Evolutionary conservation across 2,888 invertebrate species (phyloP), one percentile per base, ranked within the genome.

Genomic region (Cheilosia urbana): DNA sequence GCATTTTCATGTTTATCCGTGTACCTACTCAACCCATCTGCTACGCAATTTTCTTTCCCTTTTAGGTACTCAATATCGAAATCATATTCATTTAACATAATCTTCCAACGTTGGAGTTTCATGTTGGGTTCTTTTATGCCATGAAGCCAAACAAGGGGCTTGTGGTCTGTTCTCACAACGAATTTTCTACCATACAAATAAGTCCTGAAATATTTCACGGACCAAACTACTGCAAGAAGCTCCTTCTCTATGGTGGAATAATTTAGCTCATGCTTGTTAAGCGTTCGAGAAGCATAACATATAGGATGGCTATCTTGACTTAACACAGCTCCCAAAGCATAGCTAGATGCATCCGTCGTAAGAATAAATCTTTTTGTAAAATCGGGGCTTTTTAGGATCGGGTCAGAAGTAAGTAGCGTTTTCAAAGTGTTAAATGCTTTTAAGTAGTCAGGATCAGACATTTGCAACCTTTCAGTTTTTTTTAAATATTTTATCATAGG

Each of bases 31-130:
- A 24, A 24, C 24, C 24, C 24, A 24, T 24, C 24, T 24, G 24
- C 24, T 24, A 24, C 24, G 24, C 24, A 24, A 24, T 24, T 24
- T 5, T 24, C 24, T 24, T 24, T 24, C 24, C 24, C 24, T 24
- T 24, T 24, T 24, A 24, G 24, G 24, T 24, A 24, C 24, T 24
- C 24, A 24, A 24, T 24, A 24, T 24, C 24, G 5, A 24, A 24
- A 0, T 24, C 24, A 24, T 24, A 24, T 24, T 24, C 24, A 5
- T 24, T 24, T 0, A 5, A 1, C 13, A 13, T 40, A 40, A 80
- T 91, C 91, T 66, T 83, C 91, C 91, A 92, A 4, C 91, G 62
- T 15, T 89, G 89, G n/a, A 91, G 81, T 76, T 91, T 89, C 0
- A 90, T 90, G 37, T 89, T 90, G 0, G 91, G 91, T n/a, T 92